These are phyloP conservation scores for Ophion ventricosus DNA, from an alignment of 2,888 invertebrate genomes.

Conservation along the genomic window DNA sequence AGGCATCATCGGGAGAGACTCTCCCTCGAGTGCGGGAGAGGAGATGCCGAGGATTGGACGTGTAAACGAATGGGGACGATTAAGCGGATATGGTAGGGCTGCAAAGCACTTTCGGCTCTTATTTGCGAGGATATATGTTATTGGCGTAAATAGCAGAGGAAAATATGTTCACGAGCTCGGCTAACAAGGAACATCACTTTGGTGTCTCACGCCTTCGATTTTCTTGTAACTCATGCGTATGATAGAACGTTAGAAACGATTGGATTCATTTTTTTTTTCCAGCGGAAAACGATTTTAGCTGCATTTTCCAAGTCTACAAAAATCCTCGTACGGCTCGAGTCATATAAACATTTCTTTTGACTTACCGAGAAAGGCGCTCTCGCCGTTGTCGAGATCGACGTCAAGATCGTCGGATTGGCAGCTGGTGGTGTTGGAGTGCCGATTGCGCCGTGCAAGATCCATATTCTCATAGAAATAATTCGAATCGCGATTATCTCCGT, in stretches of 20 bases:
- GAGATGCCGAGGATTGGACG: conserved; percentile 54
- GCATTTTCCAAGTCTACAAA: no score
- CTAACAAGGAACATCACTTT: conserved; percentile 8
- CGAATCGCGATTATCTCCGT: conserved; percentile 24
- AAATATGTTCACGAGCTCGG: conserved; percentile 16
- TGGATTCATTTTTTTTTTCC: no score
- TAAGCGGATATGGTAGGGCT: conserved; percentile 52
- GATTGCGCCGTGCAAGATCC: conserved; percentile 69
- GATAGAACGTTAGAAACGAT: no score
- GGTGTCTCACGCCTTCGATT: no score
- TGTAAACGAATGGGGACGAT: conserved; percentile 65
- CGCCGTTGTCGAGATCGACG: conserved; percentile 79
- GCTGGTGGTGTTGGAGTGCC: conserved; percentile 72
- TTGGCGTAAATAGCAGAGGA: conserved; percentile 50
- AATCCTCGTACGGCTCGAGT: background rate
- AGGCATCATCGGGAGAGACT: conserved; percentile 58
- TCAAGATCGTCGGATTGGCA: conserved; percentile 74
- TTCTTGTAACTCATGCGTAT: no score
- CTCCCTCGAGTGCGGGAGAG: conserved; percentile 59
- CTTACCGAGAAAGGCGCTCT: conserved; percentile 81
- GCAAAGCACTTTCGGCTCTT: conserved; percentile 10
- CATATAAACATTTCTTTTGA: background rate
- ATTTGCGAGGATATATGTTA: conserved; percentile 49
- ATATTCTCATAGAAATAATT: conserved; percentile 52
- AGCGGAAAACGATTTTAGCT: no score